Base-by-base conservation (phyloP, 2,888 invertebrate genomes). In the Steromphala cineraria region DNA sequence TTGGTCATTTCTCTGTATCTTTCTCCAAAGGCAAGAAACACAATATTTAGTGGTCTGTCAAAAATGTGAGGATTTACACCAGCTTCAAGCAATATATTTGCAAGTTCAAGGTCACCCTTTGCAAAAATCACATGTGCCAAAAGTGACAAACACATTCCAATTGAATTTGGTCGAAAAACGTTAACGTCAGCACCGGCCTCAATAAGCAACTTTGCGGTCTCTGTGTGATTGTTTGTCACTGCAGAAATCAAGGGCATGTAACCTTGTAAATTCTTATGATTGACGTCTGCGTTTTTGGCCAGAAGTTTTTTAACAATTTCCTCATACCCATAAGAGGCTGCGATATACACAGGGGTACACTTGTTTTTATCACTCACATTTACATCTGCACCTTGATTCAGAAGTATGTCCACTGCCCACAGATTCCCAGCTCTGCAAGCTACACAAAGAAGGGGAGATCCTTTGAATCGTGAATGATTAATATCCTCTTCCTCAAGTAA, bases 341-440 rank as follows among this genome's bases (percentile, higher is more conserved):
- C 83, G 2, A 83, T 52, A 53, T 81, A 83, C 21, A 83, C 53
- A 7, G 83, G 79, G 2, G 83, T 71, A 71, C 83, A 81, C n/a
- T 56, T 55, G 31, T 79, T 81, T 24, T 77, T 79, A 75, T 83
- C 81, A 21, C 52, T 71, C 5, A 74, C 62, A 75, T 83, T 79
- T 17, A 81, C 76, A n/a, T 77, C 67, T 15, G 81, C 83, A 46
- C 78, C 56, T n/a, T 74, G n/a, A 10, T n/a, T 36, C 7, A 83
- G 15, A 15, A 83, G 55, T 17, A 76, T 52, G 21, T 74, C 67
- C 1, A 81, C 81, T 21, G 81, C 75, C 74, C 56, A 28, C 36
- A 79, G 46, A 31, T 80, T 76, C 2, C 83, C 83, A 24, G 77
- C 55, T n/a, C 83, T 67, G 74, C 83, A 75, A 10, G 83, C 83